phyloP scores from a whole-genome alignment of 2,113 vertebrate genomes.

The Upupa epops region DNA sequence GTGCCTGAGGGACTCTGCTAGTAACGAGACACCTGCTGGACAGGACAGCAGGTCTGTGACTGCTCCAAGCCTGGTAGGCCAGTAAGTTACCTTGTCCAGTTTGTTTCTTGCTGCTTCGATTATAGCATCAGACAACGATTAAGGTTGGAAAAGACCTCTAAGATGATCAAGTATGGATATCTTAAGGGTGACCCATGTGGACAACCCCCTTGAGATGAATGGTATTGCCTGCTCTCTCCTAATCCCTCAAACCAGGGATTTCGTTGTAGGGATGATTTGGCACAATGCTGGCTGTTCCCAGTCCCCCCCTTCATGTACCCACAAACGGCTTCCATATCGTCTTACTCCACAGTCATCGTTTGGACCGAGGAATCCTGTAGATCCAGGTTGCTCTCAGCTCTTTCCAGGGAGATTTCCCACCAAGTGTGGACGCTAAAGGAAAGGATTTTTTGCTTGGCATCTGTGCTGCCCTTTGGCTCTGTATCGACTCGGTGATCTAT shows the following conservation, averaged over 20 bases:
- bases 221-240: background rate
- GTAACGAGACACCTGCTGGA: background rate
- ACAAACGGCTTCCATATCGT: background rate
- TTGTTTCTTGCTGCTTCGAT: fast-evolving
- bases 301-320: background rate
- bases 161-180: too few relatives aligned
- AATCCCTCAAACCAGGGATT: background rate
- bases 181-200: too few relatives aligned
- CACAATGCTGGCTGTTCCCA: background rate
- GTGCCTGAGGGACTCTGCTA: background rate
- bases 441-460: background rate
- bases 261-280: background rate
- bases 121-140: too few relatives aligned
- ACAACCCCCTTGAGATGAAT: background rate
- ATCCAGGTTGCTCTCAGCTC: background rate
- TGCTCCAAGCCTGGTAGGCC: background rate
- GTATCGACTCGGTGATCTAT: background rate
- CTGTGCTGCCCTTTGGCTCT: background rate
- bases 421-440: background rate
- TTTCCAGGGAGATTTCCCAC: background rate
- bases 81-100: too few relatives aligned
- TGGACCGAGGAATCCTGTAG: background rate
- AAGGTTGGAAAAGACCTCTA: too few relatives aligned
- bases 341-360: background rate
- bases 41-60: background rate